A percentile compares a stretch with the other conserved stretches of the same genome.
Conservation (phyloP, 2,888 invertebrate species). For the Anticlea derivata region DNA sequence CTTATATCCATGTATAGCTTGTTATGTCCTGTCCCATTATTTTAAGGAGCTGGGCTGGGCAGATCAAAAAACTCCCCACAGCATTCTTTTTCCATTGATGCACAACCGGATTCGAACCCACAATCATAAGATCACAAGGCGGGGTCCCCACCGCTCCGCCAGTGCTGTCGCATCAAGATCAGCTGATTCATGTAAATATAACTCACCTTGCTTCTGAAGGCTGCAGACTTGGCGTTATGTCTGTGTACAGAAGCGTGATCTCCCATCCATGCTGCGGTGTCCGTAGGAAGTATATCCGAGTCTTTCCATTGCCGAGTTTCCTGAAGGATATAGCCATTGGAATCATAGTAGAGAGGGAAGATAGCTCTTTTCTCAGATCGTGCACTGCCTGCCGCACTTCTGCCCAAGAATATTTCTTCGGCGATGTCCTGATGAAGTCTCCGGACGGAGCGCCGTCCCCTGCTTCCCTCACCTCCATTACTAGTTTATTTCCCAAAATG, state of each 20-base stretch:
- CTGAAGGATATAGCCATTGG: constrained; percentile 93
- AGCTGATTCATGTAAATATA: constrained; percentile 10
- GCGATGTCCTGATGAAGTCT: constrained; percentile 61
- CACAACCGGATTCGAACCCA: too few relatives aligned
- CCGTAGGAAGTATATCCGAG: constrained; percentile 94
- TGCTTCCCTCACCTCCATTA: constrained; percentile 75
- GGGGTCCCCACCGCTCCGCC: too few relatives aligned
- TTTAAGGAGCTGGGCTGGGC: too few relatives aligned
- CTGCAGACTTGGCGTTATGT: constrained; percentile 87
- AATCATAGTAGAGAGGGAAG: constrained; percentile 91
- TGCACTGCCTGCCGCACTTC: constrained; percentile 92
- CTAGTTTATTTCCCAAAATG: constrained; percentile 24
- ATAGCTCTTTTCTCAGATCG: constrained; percentile 90
- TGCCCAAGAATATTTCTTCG: constrained; percentile 87
- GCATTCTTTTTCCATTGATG: too few relatives aligned
- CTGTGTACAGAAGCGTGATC: constrained; percentile 93
- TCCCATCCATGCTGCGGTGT: constrained; percentile 95
- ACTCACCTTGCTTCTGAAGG: constrained; percentile 76
- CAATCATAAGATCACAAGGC: too few relatives aligned
- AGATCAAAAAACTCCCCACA: too few relatives aligned
- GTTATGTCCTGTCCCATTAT: too few relatives aligned
- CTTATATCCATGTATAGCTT: too few relatives aligned
- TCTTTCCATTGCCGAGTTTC: constrained; percentile 90
- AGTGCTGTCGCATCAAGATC: too few relatives aligned
- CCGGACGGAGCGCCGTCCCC: constrained; percentile 75